phyloP scores from a whole-genome alignment of 2,888 invertebrate species.

The Sympetrum striolatum region DNA sequence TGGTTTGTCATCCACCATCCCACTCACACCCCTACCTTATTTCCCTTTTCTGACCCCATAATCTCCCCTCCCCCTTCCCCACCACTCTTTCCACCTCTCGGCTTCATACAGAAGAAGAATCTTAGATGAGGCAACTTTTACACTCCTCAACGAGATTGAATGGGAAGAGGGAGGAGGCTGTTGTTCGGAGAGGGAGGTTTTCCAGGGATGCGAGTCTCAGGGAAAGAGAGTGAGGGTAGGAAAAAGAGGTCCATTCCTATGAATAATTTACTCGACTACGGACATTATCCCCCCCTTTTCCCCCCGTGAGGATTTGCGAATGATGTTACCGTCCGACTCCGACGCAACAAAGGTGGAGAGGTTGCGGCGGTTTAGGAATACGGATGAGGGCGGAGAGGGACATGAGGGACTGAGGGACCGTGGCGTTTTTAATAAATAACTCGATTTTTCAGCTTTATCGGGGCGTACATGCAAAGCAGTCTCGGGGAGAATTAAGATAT shows the following conservation, averaged over 20 bases:
- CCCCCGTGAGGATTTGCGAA: background rate
- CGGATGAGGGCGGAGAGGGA: background rate
- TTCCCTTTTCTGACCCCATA: background rate
- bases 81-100: background rate
- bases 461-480: too few relatives aligned
- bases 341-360: background rate
- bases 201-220: background rate
- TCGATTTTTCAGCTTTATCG: too few relatives aligned
- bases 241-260: background rate
- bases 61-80: background rate
- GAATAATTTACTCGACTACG: constrained; percentile 12
- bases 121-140: background rate
- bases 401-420: background rate
- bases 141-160: background rate
- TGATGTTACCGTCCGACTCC: background rate
- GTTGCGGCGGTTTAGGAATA: background rate
- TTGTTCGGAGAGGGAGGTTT: background rate
- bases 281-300: background rate
- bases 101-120: background rate
- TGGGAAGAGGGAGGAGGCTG: background rate
- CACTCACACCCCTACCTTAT: background rate
- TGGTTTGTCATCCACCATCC: background rate
- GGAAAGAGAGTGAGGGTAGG: background rate
- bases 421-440: too few relatives aligned
- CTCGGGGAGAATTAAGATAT: too few relatives aligned